Base-by-base conservation (phyloP, 2,113 vertebrate genomes). In the Nyctereutes procyonoides region DNA sequence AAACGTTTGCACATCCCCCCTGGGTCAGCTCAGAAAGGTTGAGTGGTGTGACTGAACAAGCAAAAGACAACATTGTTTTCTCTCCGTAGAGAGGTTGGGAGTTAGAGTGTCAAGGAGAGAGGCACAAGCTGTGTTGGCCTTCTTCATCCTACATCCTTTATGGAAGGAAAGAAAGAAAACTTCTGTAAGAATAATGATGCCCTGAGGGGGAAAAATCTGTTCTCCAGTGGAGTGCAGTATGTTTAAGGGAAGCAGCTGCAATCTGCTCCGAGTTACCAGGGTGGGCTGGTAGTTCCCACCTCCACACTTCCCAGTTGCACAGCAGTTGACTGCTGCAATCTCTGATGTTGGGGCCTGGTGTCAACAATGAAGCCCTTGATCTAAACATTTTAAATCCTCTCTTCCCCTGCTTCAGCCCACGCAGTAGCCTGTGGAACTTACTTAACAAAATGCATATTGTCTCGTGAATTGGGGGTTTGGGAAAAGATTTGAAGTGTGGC, bases 141-240 rank as follows among this genome's bases (percentile, higher is more conserved):
- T 32, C 62, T 35, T 9, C 14, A 5, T 48, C 80, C 43, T 28
- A 38, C 24, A 53, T 62, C 38, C 95, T 62, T 69, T 73, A 86
- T 83, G 67, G 60, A 91, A 91, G 88, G 43, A 84, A 73, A 1
- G 19, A 94, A 83, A 48, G 96, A 55, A 69, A 71, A 55, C 19
- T 95, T 85, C 43, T 35, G 0, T 32, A 38, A 65, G 71, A 90
- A 43, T 84, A 76, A 69, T 15, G 81, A 73, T 58, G 76, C 76
- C 69, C 86, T 30, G 19, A 73, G 77, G 96, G 26, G 43, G 28
- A 76, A 84, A 87, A 53, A 95, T 95, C 88, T 97, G 95, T 65
- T 88, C 79, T 60, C 58, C 24, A 19, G 22, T n/a, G 3, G 2
- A 7, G 80, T 3, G 17, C 62, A 1, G 1, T 10, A 0, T 5